Percentiles rank a stretch among this genome's conserved stretches.
phyloP scores from a whole-genome alignment of 2,113 vertebrate genomes.

The Toxotes chatareus region DNA sequence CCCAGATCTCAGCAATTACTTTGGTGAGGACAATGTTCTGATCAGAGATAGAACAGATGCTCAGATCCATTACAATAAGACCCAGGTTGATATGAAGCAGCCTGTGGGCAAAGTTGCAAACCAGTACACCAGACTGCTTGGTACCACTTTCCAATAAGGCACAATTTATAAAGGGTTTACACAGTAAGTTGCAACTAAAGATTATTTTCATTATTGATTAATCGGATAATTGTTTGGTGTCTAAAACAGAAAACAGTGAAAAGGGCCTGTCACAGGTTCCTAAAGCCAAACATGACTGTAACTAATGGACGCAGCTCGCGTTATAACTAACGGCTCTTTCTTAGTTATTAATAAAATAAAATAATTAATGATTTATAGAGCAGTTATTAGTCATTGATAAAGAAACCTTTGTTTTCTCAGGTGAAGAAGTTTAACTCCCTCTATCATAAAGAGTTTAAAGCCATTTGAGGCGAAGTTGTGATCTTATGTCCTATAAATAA shows the following conservation, averaged over 20 bases:
- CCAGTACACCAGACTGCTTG: neutral
- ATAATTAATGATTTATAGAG: neutral
- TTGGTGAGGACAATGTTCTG: neutral
- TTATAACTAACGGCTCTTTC: too few species aligned
- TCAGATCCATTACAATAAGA: too few species aligned
- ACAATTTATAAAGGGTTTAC: neutral
- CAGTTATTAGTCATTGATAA: neutral
- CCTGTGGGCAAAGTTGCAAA: neutral
- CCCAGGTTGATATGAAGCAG: neutral
- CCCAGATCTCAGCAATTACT: too few species aligned
- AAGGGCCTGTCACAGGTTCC: too few species aligned
- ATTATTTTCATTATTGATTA: neutral
- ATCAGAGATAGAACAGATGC: too few species aligned
- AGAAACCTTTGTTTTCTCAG: too few species aligned
- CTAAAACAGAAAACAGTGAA: neutral
- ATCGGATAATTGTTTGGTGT: neutral
- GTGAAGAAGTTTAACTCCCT: too few species aligned
- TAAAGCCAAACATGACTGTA: too few species aligned
- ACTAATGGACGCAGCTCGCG: too few species aligned
- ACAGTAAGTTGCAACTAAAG: neutral
- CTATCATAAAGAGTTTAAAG: neutral
- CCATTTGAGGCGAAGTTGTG: too few species aligned
- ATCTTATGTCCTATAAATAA: neutral
- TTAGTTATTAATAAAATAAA: too few species aligned
- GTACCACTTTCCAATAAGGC: neutral